phyloP scores from a whole-genome alignment of 2,888 invertebrate genomes.

The Tipula lateralis region DNA sequence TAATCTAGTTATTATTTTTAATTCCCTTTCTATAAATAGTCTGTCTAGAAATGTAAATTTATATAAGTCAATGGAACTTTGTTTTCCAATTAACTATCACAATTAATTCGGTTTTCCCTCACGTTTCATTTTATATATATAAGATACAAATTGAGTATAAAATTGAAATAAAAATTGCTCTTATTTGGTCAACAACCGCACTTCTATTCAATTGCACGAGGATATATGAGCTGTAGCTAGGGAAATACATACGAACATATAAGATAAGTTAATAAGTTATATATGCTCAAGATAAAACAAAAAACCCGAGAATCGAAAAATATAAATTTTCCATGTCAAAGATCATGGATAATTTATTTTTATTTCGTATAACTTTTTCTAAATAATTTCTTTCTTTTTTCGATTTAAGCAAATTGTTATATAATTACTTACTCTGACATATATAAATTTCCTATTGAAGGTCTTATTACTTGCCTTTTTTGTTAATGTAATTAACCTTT shows the following conservation, averaged over 20 bases:
- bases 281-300: neutral
- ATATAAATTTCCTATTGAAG: neutral
- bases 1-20: too few species aligned
- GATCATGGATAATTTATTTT: neutral
- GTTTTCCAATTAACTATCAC: too few species aligned
- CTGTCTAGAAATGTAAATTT: too few species aligned
- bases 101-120: too few species aligned
- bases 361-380: neutral
- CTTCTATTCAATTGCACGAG: too few species aligned
- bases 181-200: too few species aligned
- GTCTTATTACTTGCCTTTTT: neutral
- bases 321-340: neutral
- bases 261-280: neutral
- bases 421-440: constrained; percentile 7
- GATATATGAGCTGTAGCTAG: too few species aligned
- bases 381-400: neutral
- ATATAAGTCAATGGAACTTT: too few species aligned
- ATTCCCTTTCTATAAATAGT: too few species aligned
- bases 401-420: neutral
- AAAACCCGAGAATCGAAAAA: neutral
- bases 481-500: constrained; percentile 15
- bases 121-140: too few species aligned
- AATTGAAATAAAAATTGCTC: too few species aligned
- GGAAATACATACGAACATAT: neutral
- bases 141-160: too few species aligned